Evolutionary conservation across 1,140 invertebrate genomes (phyloP).

Genomic region (Leucophenga varia): DNA sequence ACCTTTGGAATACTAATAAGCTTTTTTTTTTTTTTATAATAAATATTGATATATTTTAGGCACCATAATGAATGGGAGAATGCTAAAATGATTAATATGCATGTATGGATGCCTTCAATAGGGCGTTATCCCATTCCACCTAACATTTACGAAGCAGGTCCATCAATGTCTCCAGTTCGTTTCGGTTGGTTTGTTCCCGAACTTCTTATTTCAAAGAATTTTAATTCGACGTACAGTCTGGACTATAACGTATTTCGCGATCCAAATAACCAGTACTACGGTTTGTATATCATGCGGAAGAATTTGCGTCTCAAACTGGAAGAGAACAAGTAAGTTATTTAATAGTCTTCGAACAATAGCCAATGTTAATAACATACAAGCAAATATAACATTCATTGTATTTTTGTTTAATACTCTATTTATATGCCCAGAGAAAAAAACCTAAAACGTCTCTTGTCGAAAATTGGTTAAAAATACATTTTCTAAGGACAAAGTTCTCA

Average conservation of each 20-base stretch:
- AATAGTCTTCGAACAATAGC: neutral
- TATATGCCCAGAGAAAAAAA: too few relatives aligned
- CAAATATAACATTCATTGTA: too few relatives aligned
- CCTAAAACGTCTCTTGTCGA: too few relatives aligned
- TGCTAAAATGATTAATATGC: constrained; percentile 64
- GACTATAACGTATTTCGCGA: constrained; percentile 36
- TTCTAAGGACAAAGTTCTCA: too few relatives aligned
- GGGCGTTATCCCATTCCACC: constrained; percentile 57
- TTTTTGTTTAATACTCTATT: too few relatives aligned
- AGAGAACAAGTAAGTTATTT: constrained; percentile 15
- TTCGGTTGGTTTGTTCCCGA: constrained; percentile 74
- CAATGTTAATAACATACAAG: too few relatives aligned
- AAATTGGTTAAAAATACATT: too few relatives aligned
- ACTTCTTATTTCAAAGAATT: constrained; percentile 40
- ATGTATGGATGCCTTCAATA: constrained; percentile 68
- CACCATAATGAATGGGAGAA: neutral
- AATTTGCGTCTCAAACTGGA: neutral
- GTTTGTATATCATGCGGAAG: constrained; percentile 28
- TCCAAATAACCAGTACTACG: constrained; percentile 24
- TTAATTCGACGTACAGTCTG: constrained; percentile 10
- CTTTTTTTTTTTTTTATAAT: constrained; percentile 4
- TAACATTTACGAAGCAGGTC: constrained; percentile 40
- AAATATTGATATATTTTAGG: too few relatives aligned
- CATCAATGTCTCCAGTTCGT: constrained; percentile 64
- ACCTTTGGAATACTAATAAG: neutral